Conservation (phyloP, 1,140 invertebrate genomes). For the Caenorhabditis briggsae region DNA sequence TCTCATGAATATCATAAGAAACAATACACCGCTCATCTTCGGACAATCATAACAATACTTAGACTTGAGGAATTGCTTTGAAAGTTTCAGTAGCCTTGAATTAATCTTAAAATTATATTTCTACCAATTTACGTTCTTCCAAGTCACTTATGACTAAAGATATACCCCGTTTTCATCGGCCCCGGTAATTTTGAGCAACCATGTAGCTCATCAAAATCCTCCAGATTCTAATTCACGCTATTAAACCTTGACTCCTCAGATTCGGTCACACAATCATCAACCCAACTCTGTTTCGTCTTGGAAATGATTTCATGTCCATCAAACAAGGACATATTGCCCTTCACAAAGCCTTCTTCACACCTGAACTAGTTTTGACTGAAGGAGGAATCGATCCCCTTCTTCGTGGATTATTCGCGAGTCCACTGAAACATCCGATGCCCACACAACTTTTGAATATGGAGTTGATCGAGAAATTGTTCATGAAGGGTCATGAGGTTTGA, state of each 20-base stretch:
- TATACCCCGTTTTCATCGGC: too few species aligned
- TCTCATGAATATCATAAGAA: too few species aligned
- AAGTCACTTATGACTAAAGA: too few species aligned
- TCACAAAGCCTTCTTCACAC: slow-evolving; percentile 94
- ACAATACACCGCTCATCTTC: too few species aligned
- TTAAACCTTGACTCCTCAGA: not conserved
- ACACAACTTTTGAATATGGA: slow-evolving; percentile 91
- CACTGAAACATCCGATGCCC: slow-evolving; percentile 85
- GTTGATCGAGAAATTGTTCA: slow-evolving; percentile 92
- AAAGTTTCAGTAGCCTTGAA: too few species aligned
- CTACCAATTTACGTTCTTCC: too few species aligned
- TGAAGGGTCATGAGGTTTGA: slow-evolving; percentile 79
- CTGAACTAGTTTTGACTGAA: slow-evolving; percentile 93
- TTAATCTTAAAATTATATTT: too few species aligned
- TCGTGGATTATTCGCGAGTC: slow-evolving; percentile 88
- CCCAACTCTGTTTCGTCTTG: slow-evolving; percentile 85
- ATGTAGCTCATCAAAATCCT: not conserved
- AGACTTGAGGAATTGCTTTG: too few species aligned
- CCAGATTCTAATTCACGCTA: too few species aligned
- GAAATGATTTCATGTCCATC: slow-evolving; percentile 88
- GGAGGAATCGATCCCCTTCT: slow-evolving; percentile 95
- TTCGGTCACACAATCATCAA: slow-evolving; percentile 96
- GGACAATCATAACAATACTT: too few species aligned
- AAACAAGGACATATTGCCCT: slow-evolving; percentile 86
- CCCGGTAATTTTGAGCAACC: too few species aligned